phyloP scores from a whole-genome alignment of 1,140 invertebrate genomes.

The Diorhabda elongata region DNA sequence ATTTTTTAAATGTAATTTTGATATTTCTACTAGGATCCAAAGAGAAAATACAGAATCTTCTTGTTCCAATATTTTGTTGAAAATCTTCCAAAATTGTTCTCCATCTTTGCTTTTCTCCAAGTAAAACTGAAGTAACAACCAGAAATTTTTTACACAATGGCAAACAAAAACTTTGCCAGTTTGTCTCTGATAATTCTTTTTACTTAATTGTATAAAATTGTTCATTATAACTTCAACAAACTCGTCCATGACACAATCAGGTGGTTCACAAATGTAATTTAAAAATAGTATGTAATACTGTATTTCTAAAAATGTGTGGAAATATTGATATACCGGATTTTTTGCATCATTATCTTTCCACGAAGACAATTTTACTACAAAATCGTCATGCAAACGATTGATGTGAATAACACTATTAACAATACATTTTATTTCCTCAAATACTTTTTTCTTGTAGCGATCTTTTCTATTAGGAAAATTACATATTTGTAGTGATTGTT shows the following conservation, averaged over 20 bases:
- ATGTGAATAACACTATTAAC: slow-evolving; percentile 17
- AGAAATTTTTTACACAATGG: slow-evolving; percentile 30
- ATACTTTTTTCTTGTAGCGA: slow-evolving; percentile 15
- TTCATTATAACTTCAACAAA: slow-evolving; percentile 25
- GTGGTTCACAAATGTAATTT: slow-evolving; percentile 23
- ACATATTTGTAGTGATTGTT: slow-evolving; percentile 23
- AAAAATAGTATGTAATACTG: slow-evolving; percentile 30
- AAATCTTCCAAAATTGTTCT: slow-evolving; percentile 32
- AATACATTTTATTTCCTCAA: slow-evolving; percentile 23
- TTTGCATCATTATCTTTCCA: slow-evolving; percentile 18
- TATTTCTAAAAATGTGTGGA: slow-evolving; percentile 36
- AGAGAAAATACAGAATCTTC: slow-evolving; percentile 27
- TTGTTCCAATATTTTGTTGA: slow-evolving; percentile 28
- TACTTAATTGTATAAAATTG: slow-evolving; percentile 28
- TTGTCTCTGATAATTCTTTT: slow-evolving; percentile 23
- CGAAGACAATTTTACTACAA: slow-evolving; percentile 28
- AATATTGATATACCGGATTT: slow-evolving; percentile 33
- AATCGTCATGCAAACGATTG: slow-evolving; percentile 21
- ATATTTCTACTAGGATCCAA: slow-evolving; percentile 29
- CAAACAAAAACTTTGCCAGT: slow-evolving; percentile 23
- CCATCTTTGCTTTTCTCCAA: slow-evolving; percentile 21
- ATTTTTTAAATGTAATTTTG: slow-evolving; percentile 20
- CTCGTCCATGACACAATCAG: slow-evolving; percentile 19
- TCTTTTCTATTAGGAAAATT: slow-evolving; percentile 16
- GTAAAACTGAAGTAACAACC: slow-evolving; percentile 26